A percentile compares a stretch with the other conserved stretches of the same genome.
phyloP scores from a whole-genome alignment of 2,888 invertebrate genomes.

The Nephrotoma flavescens region DNA sequence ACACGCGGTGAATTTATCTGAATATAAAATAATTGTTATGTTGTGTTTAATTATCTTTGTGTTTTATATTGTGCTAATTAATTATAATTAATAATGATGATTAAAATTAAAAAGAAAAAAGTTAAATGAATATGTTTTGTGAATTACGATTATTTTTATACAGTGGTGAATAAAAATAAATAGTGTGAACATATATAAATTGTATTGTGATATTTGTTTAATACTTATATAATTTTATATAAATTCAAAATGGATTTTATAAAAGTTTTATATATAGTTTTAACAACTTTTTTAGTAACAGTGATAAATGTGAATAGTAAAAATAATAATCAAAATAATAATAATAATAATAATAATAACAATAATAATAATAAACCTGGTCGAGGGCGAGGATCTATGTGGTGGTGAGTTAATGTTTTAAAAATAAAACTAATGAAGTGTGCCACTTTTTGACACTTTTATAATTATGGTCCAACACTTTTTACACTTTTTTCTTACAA shows the following conservation, averaged over 20 bases:
- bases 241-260: slow-evolving; percentile 25
- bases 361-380: slow-evolving; percentile 41
- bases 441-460: not conserved
- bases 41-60: not conserved
- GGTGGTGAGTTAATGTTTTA: slow-evolving; percentile 56
- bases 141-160: not conserved
- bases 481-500: not conserved
- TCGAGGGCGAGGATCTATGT: slow-evolving; percentile 77
- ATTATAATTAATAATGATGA: not conserved
- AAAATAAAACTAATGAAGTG: not conserved
- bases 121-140: not conserved
- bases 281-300: slow-evolving; percentile 11
- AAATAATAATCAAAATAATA: slow-evolving; percentile 31
- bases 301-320: not conserved
- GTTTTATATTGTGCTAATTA: not conserved
- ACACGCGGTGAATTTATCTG: not conserved
- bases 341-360: not conserved
- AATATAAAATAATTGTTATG: not conserved
- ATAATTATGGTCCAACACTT: not conserved
- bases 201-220: not conserved
- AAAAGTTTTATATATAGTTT: slow-evolving; percentile 22
- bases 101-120: slow-evolving; percentile 3
- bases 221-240: not conserved
- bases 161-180: not conserved
- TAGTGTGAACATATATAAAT: not conserved